Evolutionary conservation across 2,888 invertebrate species (phyloP).

Genomic region (Hypercompe scribonia): DNA sequence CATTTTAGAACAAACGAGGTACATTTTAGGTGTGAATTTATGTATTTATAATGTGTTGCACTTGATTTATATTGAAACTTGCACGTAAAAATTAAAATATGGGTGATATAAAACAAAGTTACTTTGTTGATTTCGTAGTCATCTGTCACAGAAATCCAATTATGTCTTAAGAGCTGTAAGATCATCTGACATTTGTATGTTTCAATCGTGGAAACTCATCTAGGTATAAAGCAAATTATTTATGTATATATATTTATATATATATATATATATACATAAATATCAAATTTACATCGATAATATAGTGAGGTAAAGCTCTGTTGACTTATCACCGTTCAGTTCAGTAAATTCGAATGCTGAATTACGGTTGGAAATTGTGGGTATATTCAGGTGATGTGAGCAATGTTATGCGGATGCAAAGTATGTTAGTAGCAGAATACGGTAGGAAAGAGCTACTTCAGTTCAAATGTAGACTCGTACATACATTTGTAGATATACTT

Average conservation of each 20-base stretch:
- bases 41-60: too few species aligned
- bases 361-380: background rate
- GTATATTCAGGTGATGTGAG: conserved; percentile 1
- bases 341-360: conserved; percentile 2
- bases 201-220: conserved; percentile 19
- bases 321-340: conserved; percentile 6
- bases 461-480: background rate
- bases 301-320: conserved; percentile 10
- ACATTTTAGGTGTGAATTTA: too few species aligned
- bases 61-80: too few species aligned
- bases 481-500: background rate
- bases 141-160: too few species aligned
- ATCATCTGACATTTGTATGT: conserved; percentile 30
- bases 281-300: too few species aligned
- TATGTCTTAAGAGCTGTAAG: too few species aligned
- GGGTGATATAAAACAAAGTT: too few species aligned
- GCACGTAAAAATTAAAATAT: too few species aligned
- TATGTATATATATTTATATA: too few species aligned
- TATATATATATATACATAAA: too few species aligned
- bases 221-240: conserved; percentile 31
- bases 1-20: too few species aligned
- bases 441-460: background rate
- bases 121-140: too few species aligned
- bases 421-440: background rate
- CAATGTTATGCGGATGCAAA: background rate